Evolutionary conservation across 2,888 invertebrate genomes (phyloP), one percentile per base, ranked within the genome.

Genomic region (Acleris literana): DNA sequence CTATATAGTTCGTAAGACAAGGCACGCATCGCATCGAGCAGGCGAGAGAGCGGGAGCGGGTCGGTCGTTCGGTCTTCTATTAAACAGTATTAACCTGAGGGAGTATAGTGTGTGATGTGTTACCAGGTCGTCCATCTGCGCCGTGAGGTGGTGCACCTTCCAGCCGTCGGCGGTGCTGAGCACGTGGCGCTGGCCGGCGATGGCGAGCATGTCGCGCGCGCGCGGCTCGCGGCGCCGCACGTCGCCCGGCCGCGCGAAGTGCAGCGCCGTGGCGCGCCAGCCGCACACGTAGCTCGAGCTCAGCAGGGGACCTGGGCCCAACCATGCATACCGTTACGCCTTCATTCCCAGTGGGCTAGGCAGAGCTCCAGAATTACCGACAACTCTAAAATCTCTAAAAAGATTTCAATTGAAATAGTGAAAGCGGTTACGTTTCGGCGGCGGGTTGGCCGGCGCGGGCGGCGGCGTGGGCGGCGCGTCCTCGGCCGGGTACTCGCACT

Each of bases 121-220:
- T 18, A 20, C 49, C 49, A 49, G 49, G 49, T 49, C 49, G 20
- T 18, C 49, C 95, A 99, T 96, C 93, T 98, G 98, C 52, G 97
- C 96, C 48, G 96, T 96, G 74, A 99, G 94, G 84, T 98, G 98
- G 91, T 97, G 96, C 68, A 99, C 94, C 91, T 98, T 99, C 99
- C 99, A 99, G 1, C 99, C 99, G 74, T 97, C 97, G 18, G 97
- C 95, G 88, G 97, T 97, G 79, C 97, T 96, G 72, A 96, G 92
- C 60, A 98, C 96, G 80, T 97, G 95, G 72, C 95, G 95, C 86
- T 98, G 98, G 87, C 96, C 96, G 39, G 98, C 97, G 76, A 99
- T 93, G 88, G 98, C 98, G 80, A 96, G 96, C 51, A 99, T 96
- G 78, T 89, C 88, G 0, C 81, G 70, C 0, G 97, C 95, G 69